phyloP scores from a whole-genome alignment of 2,113 vertebrate genomes.

The Prunella himalayana region DNA sequence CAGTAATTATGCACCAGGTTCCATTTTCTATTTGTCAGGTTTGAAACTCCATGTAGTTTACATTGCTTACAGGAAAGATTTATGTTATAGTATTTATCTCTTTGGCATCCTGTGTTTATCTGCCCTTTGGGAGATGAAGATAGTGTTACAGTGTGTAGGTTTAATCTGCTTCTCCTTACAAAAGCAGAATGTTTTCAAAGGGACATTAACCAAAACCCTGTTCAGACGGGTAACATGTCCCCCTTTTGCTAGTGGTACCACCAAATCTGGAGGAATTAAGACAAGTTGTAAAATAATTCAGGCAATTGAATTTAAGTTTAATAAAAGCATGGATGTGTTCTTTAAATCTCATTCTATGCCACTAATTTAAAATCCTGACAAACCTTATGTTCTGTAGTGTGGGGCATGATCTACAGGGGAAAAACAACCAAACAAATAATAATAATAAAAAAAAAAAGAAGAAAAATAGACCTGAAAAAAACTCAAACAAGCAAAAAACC shows the following conservation, averaged over 20 bases:
- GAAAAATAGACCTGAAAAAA: background rate
- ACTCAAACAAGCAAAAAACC: background rate
- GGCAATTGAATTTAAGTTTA: background rate
- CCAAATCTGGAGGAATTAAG: background rate
- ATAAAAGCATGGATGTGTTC: background rate
- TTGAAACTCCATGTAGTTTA: background rate
- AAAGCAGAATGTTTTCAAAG: background rate
- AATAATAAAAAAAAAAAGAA: accelerated
- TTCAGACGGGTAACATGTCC: background rate
- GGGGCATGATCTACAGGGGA: background rate
- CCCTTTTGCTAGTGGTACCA: background rate
- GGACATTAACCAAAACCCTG: background rate
- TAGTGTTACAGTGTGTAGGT: background rate
- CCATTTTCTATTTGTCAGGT: background rate
- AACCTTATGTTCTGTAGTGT: background rate
- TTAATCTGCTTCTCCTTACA: background rate
- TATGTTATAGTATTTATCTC: background rate
- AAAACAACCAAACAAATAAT: background rate
- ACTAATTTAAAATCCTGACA: background rate
- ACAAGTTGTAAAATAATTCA: background rate
- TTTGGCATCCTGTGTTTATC: background rate
- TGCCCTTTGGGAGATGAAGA: background rate
- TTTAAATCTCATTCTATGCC: background rate
- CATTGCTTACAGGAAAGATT: background rate
- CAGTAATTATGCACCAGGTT: background rate